A percentile compares a stretch with the other conserved stretches of the same genome.
Evolutionary conservation across 35 echinoderm and acorn worm species (phyloP).

Genomic region (Lytechinus pictus): DNA sequence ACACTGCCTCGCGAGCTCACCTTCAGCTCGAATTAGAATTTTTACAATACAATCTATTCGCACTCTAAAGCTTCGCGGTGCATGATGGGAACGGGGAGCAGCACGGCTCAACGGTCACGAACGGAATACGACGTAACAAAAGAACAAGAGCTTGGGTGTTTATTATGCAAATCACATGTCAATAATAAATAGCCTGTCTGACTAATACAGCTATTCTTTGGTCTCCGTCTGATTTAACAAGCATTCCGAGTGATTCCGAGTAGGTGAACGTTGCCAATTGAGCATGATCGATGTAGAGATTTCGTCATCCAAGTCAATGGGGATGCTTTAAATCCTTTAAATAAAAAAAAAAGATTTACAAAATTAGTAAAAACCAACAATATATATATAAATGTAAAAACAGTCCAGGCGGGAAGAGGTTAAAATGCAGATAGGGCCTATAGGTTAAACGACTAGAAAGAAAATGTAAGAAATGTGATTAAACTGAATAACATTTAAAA

Average conservation of each 20-base stretch:
- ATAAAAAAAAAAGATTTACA: no score
- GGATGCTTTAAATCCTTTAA: neutral
- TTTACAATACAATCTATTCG: neutral
- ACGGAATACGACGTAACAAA: neutral
- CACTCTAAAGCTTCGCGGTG: neutral
- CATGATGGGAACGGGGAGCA: neutral
- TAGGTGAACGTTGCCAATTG: constrained; percentile 32
- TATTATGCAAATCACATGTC: constrained; percentile 45
- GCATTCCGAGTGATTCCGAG: neutral
- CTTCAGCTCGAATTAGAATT: neutral
- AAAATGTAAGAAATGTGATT: no score
- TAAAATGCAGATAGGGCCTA: no score
- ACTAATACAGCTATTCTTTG: constrained; percentile 38
- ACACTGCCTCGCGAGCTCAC: neutral
- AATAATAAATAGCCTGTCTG: constrained; percentile 6
- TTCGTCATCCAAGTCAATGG: neutral
- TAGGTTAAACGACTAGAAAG: no score
- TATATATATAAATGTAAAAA: no score
- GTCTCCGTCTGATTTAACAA: neutral
- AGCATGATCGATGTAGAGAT: neutral
- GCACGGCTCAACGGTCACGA: constrained; percentile 26
- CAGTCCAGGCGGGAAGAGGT: no score
- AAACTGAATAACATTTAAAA: no score
- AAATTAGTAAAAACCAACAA: no score
- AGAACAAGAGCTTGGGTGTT: constrained; percentile 17